A percentile compares a stretch with the other conserved stretches of the same genome.
These are phyloP conservation scores for Passer montanus DNA, from an alignment of 2,113 vertebrate genomes.

Conservation along the genomic window DNA sequence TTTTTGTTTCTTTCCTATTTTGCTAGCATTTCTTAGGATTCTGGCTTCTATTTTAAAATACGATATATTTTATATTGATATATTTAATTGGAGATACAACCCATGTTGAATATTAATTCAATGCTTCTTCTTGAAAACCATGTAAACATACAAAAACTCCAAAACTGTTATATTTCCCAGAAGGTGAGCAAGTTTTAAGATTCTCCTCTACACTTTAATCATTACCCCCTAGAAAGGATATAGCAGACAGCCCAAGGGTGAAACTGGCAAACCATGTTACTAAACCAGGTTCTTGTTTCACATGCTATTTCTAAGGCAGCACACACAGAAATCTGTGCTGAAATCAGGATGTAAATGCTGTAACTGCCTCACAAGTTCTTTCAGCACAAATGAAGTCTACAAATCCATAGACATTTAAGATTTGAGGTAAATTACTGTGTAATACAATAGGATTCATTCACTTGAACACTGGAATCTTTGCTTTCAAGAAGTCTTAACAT, in stretches of 20 bases:
- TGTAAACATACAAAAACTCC: rapidly evolving
- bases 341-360: not conserved
- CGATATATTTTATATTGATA: not conserved
- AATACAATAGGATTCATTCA: not conserved
- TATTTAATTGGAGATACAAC: not conserved
- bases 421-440: not conserved
- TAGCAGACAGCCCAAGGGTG: not conserved
- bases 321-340: not conserved
- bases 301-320: not conserved
- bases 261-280: not conserved
- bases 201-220: not conserved
- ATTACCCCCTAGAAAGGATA: not conserved
- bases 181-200: not conserved
- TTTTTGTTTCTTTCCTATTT: not conserved
- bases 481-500: not conserved
- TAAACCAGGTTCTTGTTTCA: not conserved
- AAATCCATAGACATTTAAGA: not conserved
- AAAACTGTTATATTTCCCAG: not conserved
- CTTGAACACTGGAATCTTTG: not conserved
- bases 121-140: not conserved
- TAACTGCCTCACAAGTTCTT: not conserved
- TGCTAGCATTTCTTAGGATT: not conserved
- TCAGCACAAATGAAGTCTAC: not conserved
- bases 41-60: not conserved
- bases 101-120: not conserved